Evolutionary conservation across 2,888 invertebrate genomes (phyloP).

Genomic region (Dolichomitus sp.): DNA sequence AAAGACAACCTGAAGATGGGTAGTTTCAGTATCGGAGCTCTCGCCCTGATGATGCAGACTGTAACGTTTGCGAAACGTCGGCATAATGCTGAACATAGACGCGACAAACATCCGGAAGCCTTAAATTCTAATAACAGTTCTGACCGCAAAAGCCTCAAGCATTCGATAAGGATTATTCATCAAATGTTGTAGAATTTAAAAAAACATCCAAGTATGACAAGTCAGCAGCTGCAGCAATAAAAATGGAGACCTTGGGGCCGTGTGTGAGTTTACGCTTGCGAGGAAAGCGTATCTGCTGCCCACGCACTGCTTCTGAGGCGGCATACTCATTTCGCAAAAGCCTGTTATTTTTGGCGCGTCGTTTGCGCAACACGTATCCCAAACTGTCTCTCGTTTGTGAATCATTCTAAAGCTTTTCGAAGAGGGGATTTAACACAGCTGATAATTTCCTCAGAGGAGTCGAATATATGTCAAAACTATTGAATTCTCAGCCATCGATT

Average conservation of each 20-base stretch:
- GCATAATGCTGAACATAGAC: no score
- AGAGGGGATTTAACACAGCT: not conserved
- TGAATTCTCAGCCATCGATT: not conserved
- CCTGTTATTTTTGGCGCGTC: conserved; percentile 76
- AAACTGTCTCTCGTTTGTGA: conserved; percentile 57
- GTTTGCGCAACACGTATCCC: conserved; percentile 61
- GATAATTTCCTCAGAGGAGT: conserved; percentile 16
- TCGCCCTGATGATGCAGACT: no score
- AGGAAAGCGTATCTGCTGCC: conserved; percentile 65
- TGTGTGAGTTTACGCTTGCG: conserved; percentile 51
- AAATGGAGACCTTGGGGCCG: conserved; percentile 42
- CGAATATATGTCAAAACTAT: conserved; percentile 1
- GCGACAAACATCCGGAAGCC: no score
- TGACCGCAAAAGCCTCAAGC: no score
- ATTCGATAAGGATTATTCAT: not conserved
- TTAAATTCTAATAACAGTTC: no score
- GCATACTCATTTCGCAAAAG: conserved; percentile 77
- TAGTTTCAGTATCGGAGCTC: no score
- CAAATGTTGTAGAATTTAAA: not conserved
- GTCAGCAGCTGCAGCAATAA: conserved; percentile 48
- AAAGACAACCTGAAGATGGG: no score
- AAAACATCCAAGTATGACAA: conserved; percentile 24
- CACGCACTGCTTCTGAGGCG: conserved; percentile 71
- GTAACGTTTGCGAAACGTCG: no score
- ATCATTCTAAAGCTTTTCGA: conserved; percentile 41